phyloP scores from a whole-genome alignment of 2,797 vertebrate genomes.

The Nannoperca australis region DNA sequence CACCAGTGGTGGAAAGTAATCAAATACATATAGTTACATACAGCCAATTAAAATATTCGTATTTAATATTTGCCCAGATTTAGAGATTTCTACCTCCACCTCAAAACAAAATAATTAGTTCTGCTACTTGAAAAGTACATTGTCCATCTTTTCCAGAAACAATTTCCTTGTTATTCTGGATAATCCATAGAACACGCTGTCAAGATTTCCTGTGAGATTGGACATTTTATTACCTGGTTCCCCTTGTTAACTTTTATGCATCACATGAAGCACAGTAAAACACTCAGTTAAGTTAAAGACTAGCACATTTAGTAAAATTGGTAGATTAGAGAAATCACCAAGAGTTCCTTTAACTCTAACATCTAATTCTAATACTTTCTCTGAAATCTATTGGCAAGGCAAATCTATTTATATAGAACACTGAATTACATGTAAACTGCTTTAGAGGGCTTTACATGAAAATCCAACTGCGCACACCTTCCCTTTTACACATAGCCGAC shows the following conservation, averaged over 20 bases:
- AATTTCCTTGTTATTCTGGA: background rate
- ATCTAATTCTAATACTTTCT: too few species aligned
- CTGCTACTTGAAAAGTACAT: background rate
- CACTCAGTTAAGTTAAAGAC: background rate
- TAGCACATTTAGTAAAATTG: background rate
- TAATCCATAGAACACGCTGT: background rate
- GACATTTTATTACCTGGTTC: constrained; percentile 17
- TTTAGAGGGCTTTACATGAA: background rate
- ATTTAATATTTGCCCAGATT: background rate
- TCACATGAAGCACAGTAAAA: constrained; percentile 15
- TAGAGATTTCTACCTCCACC: background rate
- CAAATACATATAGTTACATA: background rate
- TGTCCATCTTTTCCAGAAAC: background rate
- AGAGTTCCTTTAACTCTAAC: background rate
- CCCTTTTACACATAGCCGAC: background rate
- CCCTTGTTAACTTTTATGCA: constrained; percentile 29
- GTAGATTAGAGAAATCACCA: background rate
- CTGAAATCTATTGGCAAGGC: too few species aligned
- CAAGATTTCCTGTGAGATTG: background rate
- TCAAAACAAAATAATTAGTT: background rate
- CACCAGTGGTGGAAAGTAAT: background rate
- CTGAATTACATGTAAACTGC: too few species aligned
- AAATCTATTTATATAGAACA: too few species aligned
- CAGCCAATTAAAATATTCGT: background rate
- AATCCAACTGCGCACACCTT: background rate